These are phyloP conservation scores for Andrena haemorrhoa DNA, from an alignment of 2,888 invertebrate genomes.

Conservation along the genomic window DNA sequence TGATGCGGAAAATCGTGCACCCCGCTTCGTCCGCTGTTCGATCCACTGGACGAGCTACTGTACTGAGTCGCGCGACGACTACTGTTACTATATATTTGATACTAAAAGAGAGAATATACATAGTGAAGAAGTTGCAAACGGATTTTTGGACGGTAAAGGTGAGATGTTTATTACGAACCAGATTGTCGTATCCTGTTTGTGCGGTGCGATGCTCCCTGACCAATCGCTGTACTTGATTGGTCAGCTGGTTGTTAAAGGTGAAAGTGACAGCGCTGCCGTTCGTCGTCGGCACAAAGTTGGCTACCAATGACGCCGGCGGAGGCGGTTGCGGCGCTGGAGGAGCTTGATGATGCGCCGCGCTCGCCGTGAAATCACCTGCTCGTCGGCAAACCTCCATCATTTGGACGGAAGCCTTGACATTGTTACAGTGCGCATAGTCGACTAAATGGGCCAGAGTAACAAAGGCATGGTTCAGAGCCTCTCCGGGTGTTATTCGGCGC, in stretches of 20 bases:
- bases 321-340: slow-evolving; percentile 84
- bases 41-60: slow-evolving; percentile 88
- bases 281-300: slow-evolving; percentile 91
- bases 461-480: slow-evolving; percentile 97
- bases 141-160: background rate
- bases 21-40: slow-evolving; percentile 81
- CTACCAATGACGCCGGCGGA: slow-evolving; percentile 88
- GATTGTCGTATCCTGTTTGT: slow-evolving; percentile 89
- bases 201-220: slow-evolving; percentile 91
- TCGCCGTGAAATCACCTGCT: slow-evolving; percentile 85
- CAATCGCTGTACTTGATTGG: slow-evolving; percentile 90
- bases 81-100: slow-evolving; percentile 92
- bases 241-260: slow-evolving; percentile 96
- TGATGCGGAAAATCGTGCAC: slow-evolving; percentile 94
- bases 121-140: too few relatives aligned
- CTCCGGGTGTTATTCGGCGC: slow-evolving; percentile 97
- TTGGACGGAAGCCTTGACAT: slow-evolving; percentile 98
- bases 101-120: slow-evolving; percentile 85
- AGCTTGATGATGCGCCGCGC: slow-evolving; percentile 86
- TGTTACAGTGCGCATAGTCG: slow-evolving; percentile 98
- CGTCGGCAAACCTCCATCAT: slow-evolving; percentile 95
- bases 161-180: slow-evolving; percentile 85
- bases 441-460: slow-evolving; percentile 96
- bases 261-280: slow-evolving; percentile 94
- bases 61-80: slow-evolving; percentile 86